These are phyloP conservation scores for Muntiacus reevesi DNA, from an alignment of 2,113 vertebrate species.

Conservation along the genomic window DNA sequence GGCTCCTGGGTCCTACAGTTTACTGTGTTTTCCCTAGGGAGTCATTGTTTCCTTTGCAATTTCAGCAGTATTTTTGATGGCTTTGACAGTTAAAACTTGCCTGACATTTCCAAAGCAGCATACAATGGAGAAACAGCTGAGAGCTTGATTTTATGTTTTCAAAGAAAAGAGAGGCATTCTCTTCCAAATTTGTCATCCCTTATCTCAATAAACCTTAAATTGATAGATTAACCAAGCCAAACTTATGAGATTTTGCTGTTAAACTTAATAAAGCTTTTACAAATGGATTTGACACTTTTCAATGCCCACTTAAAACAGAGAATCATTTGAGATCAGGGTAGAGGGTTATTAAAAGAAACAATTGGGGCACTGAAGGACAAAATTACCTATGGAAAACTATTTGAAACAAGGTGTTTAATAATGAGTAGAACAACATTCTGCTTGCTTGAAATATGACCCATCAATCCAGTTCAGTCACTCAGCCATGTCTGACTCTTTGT, in stretches of 20 bases:
- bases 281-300: conserved; percentile 41
- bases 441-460: neutral
- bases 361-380: neutral
- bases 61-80: conserved; percentile 45
- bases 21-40: conserved; percentile 18
- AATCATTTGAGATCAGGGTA: conserved; percentile 34
- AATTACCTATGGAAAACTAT: conserved; percentile 4
- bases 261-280: conserved; percentile 65
- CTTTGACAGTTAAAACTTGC: conserved; percentile 53
- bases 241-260: conserved; percentile 53
- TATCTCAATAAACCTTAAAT: conserved; percentile 74
- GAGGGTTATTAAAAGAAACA: conserved; percentile 30
- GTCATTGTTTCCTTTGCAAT: neutral
- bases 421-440: neutral
- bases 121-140: conserved; percentile 62
- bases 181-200: conserved; percentile 66
- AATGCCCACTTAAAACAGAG: conserved; percentile 28
- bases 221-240: conserved; percentile 70
- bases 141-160: conserved; percentile 72
- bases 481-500: neutral
- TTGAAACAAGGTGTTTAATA: neutral
- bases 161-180: conserved; percentile 65
- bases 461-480: neutral
- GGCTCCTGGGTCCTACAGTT: neutral
- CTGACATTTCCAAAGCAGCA: conserved; percentile 66